These are phyloP conservation scores for Dolomedes plantarius DNA, from an alignment of 2,888 invertebrate species.

Conservation along the genomic window DNA sequence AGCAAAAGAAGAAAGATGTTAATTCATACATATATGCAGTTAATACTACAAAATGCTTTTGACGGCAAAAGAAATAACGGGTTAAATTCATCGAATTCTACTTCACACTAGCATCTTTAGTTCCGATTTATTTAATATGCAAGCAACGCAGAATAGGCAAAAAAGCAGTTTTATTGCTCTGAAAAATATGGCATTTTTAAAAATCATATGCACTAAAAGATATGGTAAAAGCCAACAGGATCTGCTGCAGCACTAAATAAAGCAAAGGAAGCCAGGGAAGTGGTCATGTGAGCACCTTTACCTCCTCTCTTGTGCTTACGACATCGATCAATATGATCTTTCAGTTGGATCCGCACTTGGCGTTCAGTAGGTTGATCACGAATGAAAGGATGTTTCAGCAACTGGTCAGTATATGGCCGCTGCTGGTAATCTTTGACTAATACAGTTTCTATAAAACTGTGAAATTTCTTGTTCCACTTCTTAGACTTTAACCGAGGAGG, in stretches of 20 bases:
- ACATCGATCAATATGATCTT: constrained; percentile 98
- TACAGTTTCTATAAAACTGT: constrained; percentile 96
- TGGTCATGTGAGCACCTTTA: constrained; percentile 44
- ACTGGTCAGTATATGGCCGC: constrained; percentile 97
- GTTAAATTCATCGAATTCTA: too few species aligned
- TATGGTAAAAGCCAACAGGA: not conserved
- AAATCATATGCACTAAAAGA: not conserved
- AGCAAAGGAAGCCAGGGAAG: constrained; percentile 4
- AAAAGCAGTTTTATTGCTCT: too few species aligned
- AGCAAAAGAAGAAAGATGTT: too few species aligned
- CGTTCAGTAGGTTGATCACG: constrained; percentile 99
- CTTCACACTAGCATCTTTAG: too few species aligned
- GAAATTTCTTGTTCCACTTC: constrained; percentile 84
- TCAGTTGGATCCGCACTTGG: constrained; percentile 97
- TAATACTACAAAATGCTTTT: too few species aligned
- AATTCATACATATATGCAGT: too few species aligned
- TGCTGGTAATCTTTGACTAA: constrained; percentile 99
- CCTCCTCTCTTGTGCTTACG: constrained; percentile 84
- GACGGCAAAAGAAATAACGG: too few species aligned
- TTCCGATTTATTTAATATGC: too few species aligned
- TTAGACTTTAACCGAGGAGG: constrained; percentile 98
- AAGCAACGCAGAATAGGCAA: too few species aligned
- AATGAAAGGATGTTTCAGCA: constrained; percentile 97
- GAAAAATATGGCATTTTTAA: not conserved
- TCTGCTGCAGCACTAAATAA: not conserved